Evolutionary conservation across 37 sponge, comb jelly and placozoan species (phyloP), one percentile per base, ranked within the genome.

Genomic region (Halichondria panicea): DNA sequence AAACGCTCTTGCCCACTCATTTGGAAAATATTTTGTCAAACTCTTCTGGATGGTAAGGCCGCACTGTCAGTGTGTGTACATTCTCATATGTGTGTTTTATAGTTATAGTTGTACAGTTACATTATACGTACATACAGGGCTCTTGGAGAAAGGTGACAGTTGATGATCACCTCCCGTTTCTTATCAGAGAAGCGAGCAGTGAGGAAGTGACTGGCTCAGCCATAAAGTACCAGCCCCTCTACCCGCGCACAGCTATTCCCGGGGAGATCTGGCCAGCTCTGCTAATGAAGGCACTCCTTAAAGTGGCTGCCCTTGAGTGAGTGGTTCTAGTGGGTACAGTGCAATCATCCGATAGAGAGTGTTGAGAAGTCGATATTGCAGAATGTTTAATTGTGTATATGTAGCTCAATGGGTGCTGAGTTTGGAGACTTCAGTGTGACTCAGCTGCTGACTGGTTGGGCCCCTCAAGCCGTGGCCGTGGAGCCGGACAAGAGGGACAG

Each of bases 371-470:
- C n/a, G n/a, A n/a, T n/a, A n/a, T n/a, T n/a, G n/a, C n/a, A n/a
- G n/a, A n/a, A n/a, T n/a, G n/a, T n/a, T n/a, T n/a, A n/a, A n/a
- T n/a, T n/a, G n/a, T n/a, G n/a, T n/a, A n/a, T n/a, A 31, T 68
- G 44, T 3, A 62, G 67, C 1, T 38, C 43, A 19, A 68, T 65
- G 15, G 43, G 76, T n/a, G n/a, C n/a, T 66, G 92, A 91, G 66
- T 79, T 70, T 62, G 89, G 89, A 21, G 92, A 91, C 32, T 39
- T 64, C 43, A 94, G 85, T 81, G 80, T 92, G 1, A 60, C 92
- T 43, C 79, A 92, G 28, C 74, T 91, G 88, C 68, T 97, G 55
- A 94, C 95, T 30, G 98, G 95, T 4, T 97, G 98, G 98, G 19
- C 82, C 27, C 85, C 87, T 9, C 67, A 82, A 18, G 43, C 37